Conservation (phyloP, 2,888 invertebrate genomes). For the Endotricha flammealis region DNA sequence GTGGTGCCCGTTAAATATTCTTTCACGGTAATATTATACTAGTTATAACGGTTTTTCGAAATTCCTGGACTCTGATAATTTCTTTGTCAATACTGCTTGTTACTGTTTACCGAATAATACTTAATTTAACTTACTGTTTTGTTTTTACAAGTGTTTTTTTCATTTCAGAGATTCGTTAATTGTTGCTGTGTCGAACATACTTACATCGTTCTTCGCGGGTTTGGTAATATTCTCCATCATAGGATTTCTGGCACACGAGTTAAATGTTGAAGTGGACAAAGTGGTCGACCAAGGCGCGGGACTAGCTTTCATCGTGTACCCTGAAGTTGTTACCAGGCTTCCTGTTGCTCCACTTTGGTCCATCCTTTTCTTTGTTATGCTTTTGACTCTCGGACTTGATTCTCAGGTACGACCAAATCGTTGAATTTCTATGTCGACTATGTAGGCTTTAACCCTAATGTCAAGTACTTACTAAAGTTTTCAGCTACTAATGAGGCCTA, state of each 20-base stretch:
- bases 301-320: slow-evolving; percentile 91
- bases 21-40: too few species aligned
- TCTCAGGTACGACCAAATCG: slow-evolving; percentile 78
- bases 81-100: background rate
- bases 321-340: slow-evolving; percentile 87
- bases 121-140: slow-evolving; percentile 12
- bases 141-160: too few species aligned
- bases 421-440: too few species aligned
- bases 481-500: too few species aligned
- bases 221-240: slow-evolving; percentile 89
- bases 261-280: slow-evolving; percentile 81
- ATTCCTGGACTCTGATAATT: background rate
- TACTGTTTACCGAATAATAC: slow-evolving; percentile 4
- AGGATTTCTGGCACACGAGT: slow-evolving; percentile 87
- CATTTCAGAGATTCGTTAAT: slow-evolving; percentile 85
- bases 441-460: too few species aligned
- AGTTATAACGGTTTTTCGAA: too few species aligned
- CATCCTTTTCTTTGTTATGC: slow-evolving; percentile 88
- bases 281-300: slow-evolving; percentile 89
- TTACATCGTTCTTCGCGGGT: slow-evolving; percentile 89
- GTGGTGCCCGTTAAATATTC: too few species aligned
- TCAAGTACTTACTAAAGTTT: too few species aligned
- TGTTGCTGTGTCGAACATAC: slow-evolving; percentile 86
- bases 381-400: slow-evolving; percentile 84
- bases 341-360: slow-evolving; percentile 91